Base-by-base conservation (phyloP, 2,888 invertebrate genomes). In the Pachydiplax longipennis region DNA sequence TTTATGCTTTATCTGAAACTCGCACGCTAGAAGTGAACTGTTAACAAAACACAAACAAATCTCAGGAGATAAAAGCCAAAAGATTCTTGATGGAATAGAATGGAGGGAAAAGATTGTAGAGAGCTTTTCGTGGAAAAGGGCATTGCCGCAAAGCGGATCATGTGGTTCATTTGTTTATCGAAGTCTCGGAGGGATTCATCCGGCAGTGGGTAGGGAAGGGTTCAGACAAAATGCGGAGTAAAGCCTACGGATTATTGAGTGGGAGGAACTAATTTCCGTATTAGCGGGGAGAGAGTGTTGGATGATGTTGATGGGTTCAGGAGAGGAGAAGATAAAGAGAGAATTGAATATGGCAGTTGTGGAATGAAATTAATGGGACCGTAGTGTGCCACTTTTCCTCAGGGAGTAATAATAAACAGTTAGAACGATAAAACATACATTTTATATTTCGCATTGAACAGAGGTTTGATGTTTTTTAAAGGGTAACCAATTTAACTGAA, bases 151-250 rank as follows among this genome's bases (percentile, higher is more conserved):
- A 87, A 87, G 61, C 87, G 87, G 87, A 87, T 87, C 40, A 87
- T 87, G 87, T 31, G 87, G 87, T 87, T 87, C 87, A 87, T 87
- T 87, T 87, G 87, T 87, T 87, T 65, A 87, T 61, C 65, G 58
- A 82, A 82, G 82, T 53, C 15, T 25, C 6, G 82, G 6, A 53
- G 83, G 53, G 83, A 53, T 35, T 35, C 53, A 31, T 44, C 81
- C 37, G 35, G 44, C 35, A 81, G 81, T 37, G 81, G 37, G 37
- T 81, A 44, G 83, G 35, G 58, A 37, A 40, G 87, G 83, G 65
- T 87, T 87, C 15, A 15, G 82, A 25, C 40, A 35, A 58, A 35
- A 81, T 81, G 81, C 22, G 44, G 13, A 37, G 61, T 61, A 61
- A 37, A 58, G 22, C 58, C 82, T 8, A 53, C 87, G 53, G 37